These are phyloP conservation scores for Phragmatobia fuliginosa DNA, from an alignment of 2,888 invertebrate genomes.

Conservation along the genomic window DNA sequence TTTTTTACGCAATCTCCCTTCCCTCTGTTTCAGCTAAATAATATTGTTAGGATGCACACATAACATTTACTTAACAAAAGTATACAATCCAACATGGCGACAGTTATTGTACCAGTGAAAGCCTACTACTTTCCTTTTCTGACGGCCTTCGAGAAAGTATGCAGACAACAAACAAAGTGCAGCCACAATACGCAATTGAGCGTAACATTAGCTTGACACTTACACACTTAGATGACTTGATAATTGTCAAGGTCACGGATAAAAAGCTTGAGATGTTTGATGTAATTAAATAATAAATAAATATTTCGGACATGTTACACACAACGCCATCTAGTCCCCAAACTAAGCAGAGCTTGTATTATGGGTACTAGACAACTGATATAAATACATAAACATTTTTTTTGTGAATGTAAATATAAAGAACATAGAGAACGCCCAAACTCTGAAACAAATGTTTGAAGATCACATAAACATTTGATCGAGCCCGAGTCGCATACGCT, in stretches of 20 bases:
- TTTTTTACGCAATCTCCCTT: no score
- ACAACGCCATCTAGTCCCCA: no score
- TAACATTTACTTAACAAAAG: conserved; percentile 12
- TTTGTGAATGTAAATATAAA: no score
- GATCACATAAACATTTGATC: no score
- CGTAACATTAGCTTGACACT: conserved; percentile 29
- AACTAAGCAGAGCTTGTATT: no score
- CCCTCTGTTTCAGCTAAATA: not conserved
- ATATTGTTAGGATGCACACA: not conserved
- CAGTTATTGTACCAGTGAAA: conserved; percentile 39
- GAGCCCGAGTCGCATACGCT: no score
- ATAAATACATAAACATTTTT: no score
- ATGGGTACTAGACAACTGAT: no score
- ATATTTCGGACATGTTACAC: no score
- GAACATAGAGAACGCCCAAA: no score
- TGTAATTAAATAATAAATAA: no score
- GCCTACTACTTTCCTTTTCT: conserved; percentile 52
- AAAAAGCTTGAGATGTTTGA: not conserved
- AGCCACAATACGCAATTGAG: conserved; percentile 20
- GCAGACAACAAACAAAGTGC: conserved; percentile 9
- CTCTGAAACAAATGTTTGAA: no score
- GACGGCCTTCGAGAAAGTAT: conserved; percentile 35
- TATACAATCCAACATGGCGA: conserved; percentile 11
- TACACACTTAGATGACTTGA: conserved; percentile 10
- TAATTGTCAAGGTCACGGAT: not conserved